A percentile compares a stretch with the other conserved stretches of the same genome.
Evolutionary conservation across 2,888 invertebrate species (phyloP).

Genomic region (Lasioglossum zephyrum): DNA sequence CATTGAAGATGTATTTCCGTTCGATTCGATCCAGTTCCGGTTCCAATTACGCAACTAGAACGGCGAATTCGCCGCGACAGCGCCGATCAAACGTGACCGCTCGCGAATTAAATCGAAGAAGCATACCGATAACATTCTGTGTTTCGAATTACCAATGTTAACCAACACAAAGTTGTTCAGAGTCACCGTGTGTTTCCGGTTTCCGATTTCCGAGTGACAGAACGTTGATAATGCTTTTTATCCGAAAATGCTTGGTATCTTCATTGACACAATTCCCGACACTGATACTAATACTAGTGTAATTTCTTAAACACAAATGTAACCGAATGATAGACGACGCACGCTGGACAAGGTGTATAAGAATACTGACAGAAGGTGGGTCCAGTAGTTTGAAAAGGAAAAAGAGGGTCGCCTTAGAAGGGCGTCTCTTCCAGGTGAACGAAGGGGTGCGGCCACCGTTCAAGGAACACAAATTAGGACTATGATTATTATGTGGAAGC

Average conservation of each 20-base stretch:
- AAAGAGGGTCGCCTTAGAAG: slow-evolving; percentile 71
- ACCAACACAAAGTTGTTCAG: no score
- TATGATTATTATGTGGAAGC: slow-evolving; percentile 48
- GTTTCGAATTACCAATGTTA: background rate
- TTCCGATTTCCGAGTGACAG: background rate
- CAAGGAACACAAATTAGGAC: slow-evolving; percentile 55
- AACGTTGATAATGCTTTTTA: no score
- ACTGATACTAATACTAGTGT: background rate
- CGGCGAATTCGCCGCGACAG: background rate
- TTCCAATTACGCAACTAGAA: slow-evolving; percentile 31
- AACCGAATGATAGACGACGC: slow-evolving; percentile 27
- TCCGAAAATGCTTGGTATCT: background rate
- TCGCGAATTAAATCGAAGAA: background rate
- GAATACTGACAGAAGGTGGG: slow-evolving; percentile 72
- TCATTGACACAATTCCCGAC: background rate
- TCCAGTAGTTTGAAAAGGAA: slow-evolving; percentile 69
- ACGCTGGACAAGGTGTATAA: slow-evolving; percentile 65
- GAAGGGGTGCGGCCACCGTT: slow-evolving; percentile 73
- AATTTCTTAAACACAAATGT: no score
- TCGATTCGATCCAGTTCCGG: slow-evolving; percentile 35
- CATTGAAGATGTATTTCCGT: slow-evolving; percentile 36
- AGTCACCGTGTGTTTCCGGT: no score
- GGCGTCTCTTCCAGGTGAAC: slow-evolving; percentile 71
- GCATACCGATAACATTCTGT: no score
- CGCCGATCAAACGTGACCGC: slow-evolving; percentile 11